A percentile compares a stretch with the other conserved stretches of the same genome.
These are phyloP conservation scores for Arctopsyche grandis DNA, from an alignment of 1,140 invertebrate species.

Conservation along the genomic window DNA sequence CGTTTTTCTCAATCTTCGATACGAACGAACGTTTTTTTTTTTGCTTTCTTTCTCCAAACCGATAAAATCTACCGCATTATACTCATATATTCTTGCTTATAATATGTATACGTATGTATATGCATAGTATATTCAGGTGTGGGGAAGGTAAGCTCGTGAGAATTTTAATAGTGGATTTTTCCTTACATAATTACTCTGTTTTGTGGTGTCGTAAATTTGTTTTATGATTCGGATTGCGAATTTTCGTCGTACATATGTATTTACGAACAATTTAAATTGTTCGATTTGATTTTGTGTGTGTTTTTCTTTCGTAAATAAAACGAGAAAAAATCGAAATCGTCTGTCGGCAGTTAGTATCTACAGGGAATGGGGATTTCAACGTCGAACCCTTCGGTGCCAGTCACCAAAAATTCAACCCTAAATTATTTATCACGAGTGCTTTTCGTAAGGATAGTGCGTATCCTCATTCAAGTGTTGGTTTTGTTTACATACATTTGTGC, in stretches of 20 bases:
- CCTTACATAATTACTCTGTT: background rate
- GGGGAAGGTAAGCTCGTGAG: background rate
- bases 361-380: background rate
- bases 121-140: background rate
- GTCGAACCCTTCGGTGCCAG: slow-evolving; percentile 6
- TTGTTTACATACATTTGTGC: background rate
- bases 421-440: background rate
- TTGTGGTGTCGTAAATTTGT: background rate
- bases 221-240: too few relatives aligned
- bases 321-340: background rate
- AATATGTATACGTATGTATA: background rate
- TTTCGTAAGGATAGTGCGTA: background rate
- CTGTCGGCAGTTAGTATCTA: background rate
- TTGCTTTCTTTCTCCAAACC: background rate
- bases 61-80: background rate
- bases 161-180: background rate
- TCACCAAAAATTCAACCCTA: slow-evolving; percentile 13
- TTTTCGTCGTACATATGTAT: too few relatives aligned
- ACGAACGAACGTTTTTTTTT: background rate
- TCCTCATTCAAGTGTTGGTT: background rate
- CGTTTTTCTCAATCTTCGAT: background rate
- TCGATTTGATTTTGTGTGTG: background rate
- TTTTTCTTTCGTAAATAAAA: too few relatives aligned
- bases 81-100: background rate
- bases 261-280: too few relatives aligned